Evolutionary conservation across 1,140 invertebrate genomes (phyloP), one percentile per base, ranked within the genome.

Genomic region (Aethina tumida): DNA sequence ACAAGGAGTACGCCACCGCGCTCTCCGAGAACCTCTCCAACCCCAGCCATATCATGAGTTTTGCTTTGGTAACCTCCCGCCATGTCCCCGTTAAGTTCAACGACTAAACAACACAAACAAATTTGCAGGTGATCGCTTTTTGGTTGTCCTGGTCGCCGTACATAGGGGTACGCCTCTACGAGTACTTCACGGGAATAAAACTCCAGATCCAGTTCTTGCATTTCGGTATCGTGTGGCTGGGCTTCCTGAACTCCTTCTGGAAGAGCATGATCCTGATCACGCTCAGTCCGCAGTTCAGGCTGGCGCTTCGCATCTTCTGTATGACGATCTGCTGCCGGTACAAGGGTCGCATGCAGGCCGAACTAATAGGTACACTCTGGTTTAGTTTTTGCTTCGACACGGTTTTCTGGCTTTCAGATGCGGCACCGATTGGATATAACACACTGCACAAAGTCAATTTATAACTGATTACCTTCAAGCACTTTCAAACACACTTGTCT

Each of bases 131-230:
- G 35, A 68, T 89, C 48, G 65, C 82, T 27, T 97, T 96, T 65
- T 87, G 87, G 78, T 60, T 94, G 24, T 88, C 88, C 34, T 97
- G 93, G 93, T 71, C 85, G 29, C 93, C 93, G 9, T 94, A 86
- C 64, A 81, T 90, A 41, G 71, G 76, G 12, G 71, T 59, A 10
- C 46, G 43, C 16, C 34, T 55, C 32, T 55, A 53, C 41, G 49
- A 55, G 29, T 53, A 55, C 39, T 52, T 50, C 28, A 55, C 48
- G 10, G 45, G 42, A 29, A 59, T 68, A 33, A 69, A 74, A 58
- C 60, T 74, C 24, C 74, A 87, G 65, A 72, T 84, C 47, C 85
- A 87, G 38, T 81, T 87, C 65, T 66, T 96, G 36, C 86, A 94
- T 60, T 97, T 97, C 60, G 79, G 78, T 22, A 79, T 93, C 35